Percentiles rank a stretch among this genome's conserved stretches.
Evolutionary conservation across 1,140 invertebrate genomes (phyloP).

Genomic region (Lordiphosa clarofinis): DNA sequence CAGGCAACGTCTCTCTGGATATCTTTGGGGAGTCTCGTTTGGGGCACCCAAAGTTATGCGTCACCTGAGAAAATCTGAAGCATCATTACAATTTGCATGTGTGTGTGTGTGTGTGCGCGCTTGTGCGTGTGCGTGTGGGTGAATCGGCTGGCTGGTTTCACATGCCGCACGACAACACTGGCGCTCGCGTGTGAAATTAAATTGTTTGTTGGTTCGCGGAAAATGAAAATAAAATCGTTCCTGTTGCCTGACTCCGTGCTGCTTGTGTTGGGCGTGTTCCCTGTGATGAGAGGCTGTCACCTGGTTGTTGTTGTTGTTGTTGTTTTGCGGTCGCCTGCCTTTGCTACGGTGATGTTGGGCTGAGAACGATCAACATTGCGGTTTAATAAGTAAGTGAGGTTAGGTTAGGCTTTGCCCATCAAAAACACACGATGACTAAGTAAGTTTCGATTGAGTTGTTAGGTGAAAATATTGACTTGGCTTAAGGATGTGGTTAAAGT

Average conservation of each 20-base stretch:
- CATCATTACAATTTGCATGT: conserved; percentile 54
- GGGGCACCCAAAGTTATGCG: conserved; percentile 31
- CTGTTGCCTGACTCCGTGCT: conserved; percentile 7
- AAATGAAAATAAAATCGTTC: conserved; percentile 70
- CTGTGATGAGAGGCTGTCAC: conserved; percentile 42
- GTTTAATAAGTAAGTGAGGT: conserved; percentile 6
- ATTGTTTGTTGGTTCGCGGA: conserved; percentile 73
- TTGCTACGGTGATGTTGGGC: background rate
- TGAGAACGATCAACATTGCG: conserved; percentile 9
- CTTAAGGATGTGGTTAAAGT: too few species aligned
- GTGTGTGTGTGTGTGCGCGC: background rate
- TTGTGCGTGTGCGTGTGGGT: conserved; percentile 7
- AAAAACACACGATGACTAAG: background rate
- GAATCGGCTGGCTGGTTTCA: conserved; percentile 59
- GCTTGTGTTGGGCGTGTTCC: conserved; percentile 9
- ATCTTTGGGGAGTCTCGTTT: conserved; percentile 4
- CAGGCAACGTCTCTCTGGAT: conserved; percentile 25
- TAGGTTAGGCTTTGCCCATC: conserved; percentile 3
- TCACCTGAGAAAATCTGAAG: conserved; percentile 59
- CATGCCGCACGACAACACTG: conserved; percentile 74
- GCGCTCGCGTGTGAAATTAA: conserved; percentile 75
- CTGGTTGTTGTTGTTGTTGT: conserved; percentile 11
- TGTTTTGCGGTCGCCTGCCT: conserved; percentile 20
- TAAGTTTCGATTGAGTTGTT: conserved; percentile 8
- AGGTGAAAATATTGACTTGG: background rate